Evolutionary conservation across 2,113 vertebrate genomes (phyloP).

Genomic region (Grammomys dolichurus): DNA sequence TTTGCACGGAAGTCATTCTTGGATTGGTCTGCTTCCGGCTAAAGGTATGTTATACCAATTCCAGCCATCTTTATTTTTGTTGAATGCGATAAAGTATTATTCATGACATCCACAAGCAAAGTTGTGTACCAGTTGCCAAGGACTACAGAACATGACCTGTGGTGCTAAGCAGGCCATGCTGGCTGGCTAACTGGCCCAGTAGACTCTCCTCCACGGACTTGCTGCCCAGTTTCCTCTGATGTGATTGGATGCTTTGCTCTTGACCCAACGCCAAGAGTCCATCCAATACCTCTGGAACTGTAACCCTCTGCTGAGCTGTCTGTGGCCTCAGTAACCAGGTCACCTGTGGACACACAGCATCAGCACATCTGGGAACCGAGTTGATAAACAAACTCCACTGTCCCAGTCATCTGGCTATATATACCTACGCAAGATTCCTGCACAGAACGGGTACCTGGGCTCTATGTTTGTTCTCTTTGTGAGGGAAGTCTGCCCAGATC

Average conservation of each 20-base stretch:
- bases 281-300: background rate
- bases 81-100: background rate
- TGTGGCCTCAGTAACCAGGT: background rate
- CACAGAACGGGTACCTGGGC: background rate
- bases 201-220: background rate
- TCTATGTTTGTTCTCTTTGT: background rate
- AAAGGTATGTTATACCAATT: slow-evolving; percentile 90
- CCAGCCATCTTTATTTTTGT: background rate
- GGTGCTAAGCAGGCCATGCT: background rate
- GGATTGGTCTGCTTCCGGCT: slow-evolving; percentile 97
- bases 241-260: background rate
- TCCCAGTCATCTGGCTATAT: background rate
- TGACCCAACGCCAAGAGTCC: background rate
- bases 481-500: background rate
- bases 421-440: background rate
- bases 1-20: slow-evolving; percentile 93
- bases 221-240: accelerated
- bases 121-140: background rate
- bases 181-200: background rate
- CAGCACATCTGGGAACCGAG: background rate
- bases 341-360: background rate
- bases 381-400: background rate
- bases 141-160: no score
- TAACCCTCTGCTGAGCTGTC: background rate
- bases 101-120: accelerated